Evolutionary conservation across 2,888 invertebrate species (phyloP), one percentile per base, ranked within the genome.

Genomic region (Lasius fuliginosus): DNA sequence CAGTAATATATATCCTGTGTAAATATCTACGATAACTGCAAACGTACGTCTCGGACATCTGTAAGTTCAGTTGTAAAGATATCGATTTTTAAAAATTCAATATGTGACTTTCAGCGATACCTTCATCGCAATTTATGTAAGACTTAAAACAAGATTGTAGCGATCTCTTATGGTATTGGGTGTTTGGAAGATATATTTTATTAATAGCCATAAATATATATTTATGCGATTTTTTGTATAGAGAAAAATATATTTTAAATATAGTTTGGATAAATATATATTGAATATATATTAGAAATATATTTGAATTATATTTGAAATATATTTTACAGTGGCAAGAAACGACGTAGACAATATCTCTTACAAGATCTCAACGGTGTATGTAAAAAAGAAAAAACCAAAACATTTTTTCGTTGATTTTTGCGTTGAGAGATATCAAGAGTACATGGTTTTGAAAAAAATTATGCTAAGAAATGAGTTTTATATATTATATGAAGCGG

Each of bases 401-500:
- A 3, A 36, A 49, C 23, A 67, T 18, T 42, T 65, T 4, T 76
- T 58, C 49, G 60, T 62, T 49, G 36, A 81, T 23, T 79, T 79
- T 42, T 60, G n/a, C 46, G 23, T 42, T 71, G 60, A 18, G 79
- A 49, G 23, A 27, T 11, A 69, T 11, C 42, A 36, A 23, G 27
- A 56, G 18, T 56, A 58, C 42, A 27, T 56, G 36, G 36, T 58
- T 77, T 77, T 15, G 36, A 67, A 67, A 36, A 36, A 58, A 18
- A 62, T 23, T 23, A 23, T 23, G 23, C 23, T 23, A 56, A 83
- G 83, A 65, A 84, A 65, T 86, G 79, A 77, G 23, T 74, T 73
- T 74, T 65, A 83, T 73, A 68, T 74, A 67, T 77, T 84, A 58
- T 85, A 84, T 71, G 73, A 82, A 84, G 33, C 76, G 86, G 84